These are phyloP conservation scores for Deroptyus accipitrinus DNA, from an alignment of 2,113 vertebrate genomes.

Conservation along the genomic window DNA sequence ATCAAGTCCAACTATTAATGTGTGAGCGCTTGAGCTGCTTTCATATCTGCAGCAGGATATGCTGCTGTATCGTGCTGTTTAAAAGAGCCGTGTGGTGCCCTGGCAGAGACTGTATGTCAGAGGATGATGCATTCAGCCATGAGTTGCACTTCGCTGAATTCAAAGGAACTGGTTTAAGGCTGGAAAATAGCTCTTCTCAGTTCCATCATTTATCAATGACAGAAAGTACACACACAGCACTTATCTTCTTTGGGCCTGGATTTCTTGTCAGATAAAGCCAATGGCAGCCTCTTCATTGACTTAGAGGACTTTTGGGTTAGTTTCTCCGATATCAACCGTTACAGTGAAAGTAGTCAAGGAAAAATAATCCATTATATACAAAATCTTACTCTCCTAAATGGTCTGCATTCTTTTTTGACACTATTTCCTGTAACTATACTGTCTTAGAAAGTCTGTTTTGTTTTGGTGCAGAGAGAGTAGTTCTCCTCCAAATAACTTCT, in stretches of 20 bases:
- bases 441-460: background rate
- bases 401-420: background rate
- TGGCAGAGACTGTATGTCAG: background rate
- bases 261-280: constrained; percentile 18
- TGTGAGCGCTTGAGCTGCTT: background rate
- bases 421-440: background rate
- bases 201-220: background rate
- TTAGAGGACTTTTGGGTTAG: constrained; percentile 3
- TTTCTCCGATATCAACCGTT: background rate
- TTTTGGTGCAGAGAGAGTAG: background rate
- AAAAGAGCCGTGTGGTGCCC: background rate
- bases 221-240: background rate
- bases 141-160: background rate
- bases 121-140: background rate
- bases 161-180: background rate
- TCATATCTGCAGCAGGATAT: background rate
- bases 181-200: background rate
- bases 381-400: background rate
- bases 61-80: background rate
- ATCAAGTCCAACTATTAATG: background rate
- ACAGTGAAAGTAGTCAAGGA: background rate
- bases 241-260: constrained; percentile 6
- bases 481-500: background rate
- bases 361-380: background rate
- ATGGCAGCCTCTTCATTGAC: background rate